Conservation (phyloP, 2,113 vertebrate genomes). For the Lamprologus ornatipinnis region DNA sequence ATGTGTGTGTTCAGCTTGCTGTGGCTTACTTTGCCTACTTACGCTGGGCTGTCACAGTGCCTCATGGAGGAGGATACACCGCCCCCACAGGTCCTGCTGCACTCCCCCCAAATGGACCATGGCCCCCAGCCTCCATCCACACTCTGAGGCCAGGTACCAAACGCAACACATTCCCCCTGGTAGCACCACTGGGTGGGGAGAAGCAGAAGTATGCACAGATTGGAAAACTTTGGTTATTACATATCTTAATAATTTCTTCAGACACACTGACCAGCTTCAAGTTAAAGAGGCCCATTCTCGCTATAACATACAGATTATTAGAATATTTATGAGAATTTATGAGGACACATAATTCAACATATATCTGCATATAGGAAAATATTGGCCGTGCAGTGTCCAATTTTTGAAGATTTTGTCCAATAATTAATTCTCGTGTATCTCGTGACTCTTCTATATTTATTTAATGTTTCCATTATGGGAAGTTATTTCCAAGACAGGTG, state of each 20-base stretch:
- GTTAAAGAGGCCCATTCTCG: background rate
- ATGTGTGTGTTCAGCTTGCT: conserved; percentile 80
- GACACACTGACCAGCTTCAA: background rate
- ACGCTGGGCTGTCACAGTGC: conserved; percentile 99
- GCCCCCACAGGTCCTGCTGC: conserved; percentile 97
- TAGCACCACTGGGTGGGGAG: conserved; percentile 88
- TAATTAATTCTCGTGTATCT: background rate
- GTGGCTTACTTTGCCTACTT: conserved; percentile 99
- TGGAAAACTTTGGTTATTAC: background rate
- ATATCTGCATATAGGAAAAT: background rate
- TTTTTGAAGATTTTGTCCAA: background rate
- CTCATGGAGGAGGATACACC: conserved; percentile 96
- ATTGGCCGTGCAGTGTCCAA: background rate
- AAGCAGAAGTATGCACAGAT: background rate
- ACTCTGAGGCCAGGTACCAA: conserved; percentile 94
- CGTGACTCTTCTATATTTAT: background rate
- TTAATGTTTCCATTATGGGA: background rate
- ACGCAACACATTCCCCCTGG: conserved; percentile 92
- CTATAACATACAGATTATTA: background rate
- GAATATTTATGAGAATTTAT: background rate
- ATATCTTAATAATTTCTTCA: background rate
- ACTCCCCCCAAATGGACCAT: conserved; percentile 95
- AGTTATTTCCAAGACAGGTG: background rate
- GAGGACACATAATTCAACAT: background rate
- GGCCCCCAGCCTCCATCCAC: conserved; percentile 89